Percentiles rank a stretch among this genome's conserved stretches.
Conservation (phyloP, 2,797 vertebrate genomes). For the Argentina silus region DNA sequence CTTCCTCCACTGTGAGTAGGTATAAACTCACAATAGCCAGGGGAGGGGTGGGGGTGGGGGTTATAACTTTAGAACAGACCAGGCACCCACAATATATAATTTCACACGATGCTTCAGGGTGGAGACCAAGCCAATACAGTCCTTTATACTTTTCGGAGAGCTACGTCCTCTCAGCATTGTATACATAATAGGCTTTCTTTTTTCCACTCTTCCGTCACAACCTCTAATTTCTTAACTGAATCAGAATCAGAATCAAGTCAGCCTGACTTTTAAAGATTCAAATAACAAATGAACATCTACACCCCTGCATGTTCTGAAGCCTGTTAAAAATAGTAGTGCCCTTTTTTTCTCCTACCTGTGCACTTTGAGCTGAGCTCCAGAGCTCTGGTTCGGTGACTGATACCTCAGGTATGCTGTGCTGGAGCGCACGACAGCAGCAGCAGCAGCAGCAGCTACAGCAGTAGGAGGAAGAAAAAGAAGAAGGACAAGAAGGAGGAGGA, state of each 20-base stretch:
- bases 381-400: conserved; percentile 46
- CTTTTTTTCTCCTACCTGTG: conserved; percentile 30
- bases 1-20: conserved; percentile 26
- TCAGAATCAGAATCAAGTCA: conserved; percentile 22
- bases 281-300: conserved; percentile 31
- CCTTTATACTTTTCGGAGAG: neutral
- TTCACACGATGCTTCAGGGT: conserved; percentile 40
- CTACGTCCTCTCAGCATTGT: neutral
- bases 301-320: conserved; percentile 21
- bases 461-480: conserved; percentile 5
- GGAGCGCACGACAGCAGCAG: conserved; percentile 39
- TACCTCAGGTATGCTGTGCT: conserved; percentile 44
- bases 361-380: conserved; percentile 45
- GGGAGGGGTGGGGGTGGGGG: conserved; percentile 23
- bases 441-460: conserved; percentile 32
- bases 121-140: conserved; percentile 13
- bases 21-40: conserved; percentile 27
- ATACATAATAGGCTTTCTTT: neutral
- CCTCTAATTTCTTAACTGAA: neutral
- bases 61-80: conserved; percentile 63
- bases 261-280: conserved; percentile 44
- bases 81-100: conserved; percentile 43
- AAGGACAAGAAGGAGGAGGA: conserved; percentile 16
- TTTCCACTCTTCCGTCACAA: neutral
- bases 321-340: neutral